phyloP scores from a whole-genome alignment of 2,113 vertebrate genomes.

The Podiceps cristatus region DNA sequence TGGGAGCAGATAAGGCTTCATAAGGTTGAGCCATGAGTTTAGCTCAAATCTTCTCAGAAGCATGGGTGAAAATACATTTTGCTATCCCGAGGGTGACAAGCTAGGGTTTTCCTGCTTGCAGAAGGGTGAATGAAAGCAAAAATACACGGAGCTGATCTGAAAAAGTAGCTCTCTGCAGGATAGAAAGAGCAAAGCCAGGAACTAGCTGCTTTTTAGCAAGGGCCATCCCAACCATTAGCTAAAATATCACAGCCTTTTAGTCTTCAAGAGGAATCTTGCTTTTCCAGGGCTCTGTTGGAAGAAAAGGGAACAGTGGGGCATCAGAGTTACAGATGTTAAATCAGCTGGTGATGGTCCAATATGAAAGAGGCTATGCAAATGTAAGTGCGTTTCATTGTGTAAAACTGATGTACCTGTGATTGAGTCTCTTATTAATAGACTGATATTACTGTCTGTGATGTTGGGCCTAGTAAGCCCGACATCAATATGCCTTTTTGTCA shows the following conservation, averaged over 20 bases:
- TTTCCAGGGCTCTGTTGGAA: neutral
- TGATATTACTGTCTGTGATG: neutral
- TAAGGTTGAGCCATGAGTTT: neutral
- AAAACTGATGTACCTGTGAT: neutral
- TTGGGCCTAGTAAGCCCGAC: neutral
- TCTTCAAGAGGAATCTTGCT: neutral
- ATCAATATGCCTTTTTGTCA: neutral
- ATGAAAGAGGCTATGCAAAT: constrained; percentile 5
- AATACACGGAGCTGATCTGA: neutral
- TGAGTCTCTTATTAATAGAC: neutral
- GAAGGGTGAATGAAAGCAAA: neutral
- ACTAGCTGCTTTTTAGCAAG: neutral
- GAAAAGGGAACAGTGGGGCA: neutral
- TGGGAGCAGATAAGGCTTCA: neutral
- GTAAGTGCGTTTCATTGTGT: neutral
- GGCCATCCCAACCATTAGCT: neutral
- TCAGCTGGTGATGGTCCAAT: neutral
- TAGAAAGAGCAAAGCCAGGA: neutral
- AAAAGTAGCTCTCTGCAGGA: neutral
- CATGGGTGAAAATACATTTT: neutral
- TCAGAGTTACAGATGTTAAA: neutral
- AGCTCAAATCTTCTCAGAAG: neutral
- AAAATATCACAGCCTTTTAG: neutral
- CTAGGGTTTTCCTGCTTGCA: neutral
- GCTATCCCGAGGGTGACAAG: neutral